Conservation (phyloP, 2,113 vertebrate species). For the Cyanoliseus patagonus region DNA sequence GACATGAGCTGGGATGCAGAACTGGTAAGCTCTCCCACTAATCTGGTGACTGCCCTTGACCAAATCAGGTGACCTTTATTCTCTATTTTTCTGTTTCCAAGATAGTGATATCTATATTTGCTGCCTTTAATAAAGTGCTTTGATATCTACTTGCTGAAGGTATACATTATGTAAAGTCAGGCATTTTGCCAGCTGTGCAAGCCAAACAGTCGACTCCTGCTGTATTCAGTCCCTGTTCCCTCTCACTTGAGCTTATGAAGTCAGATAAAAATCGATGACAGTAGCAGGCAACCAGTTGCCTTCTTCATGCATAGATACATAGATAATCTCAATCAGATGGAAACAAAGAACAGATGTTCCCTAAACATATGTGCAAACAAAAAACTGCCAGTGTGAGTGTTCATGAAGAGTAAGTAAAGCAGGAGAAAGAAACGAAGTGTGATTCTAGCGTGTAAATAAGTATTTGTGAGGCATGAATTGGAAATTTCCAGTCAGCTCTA, state of each 20-base stretch:
- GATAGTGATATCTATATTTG: background rate
- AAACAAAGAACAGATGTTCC: conserved; percentile 44
- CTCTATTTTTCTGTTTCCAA: background rate
- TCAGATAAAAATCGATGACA: background rate
- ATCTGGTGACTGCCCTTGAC: background rate
- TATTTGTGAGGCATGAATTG: background rate
- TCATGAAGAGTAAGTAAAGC: background rate
- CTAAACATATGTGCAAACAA: conserved; percentile 49
- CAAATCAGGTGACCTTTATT: background rate
- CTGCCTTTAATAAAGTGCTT: background rate
- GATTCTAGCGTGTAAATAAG: background rate
- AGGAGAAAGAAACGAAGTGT: background rate
- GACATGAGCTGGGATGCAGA: background rate
- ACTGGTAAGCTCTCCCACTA: background rate
- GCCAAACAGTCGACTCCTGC: background rate
- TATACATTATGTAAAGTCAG: background rate
- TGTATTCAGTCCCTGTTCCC: background rate
- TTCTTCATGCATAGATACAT: background rate
- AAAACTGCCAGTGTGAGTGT: background rate
- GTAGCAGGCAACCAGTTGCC: background rate
- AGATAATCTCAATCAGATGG: conserved; percentile 4
- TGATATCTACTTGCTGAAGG: background rate
- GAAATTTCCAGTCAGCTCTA: background rate
- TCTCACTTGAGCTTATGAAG: background rate
- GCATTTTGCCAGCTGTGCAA: background rate